phyloP scores from a whole-genome alignment of 2,797 vertebrate species.

The Taeniopygia guttata region DNA sequence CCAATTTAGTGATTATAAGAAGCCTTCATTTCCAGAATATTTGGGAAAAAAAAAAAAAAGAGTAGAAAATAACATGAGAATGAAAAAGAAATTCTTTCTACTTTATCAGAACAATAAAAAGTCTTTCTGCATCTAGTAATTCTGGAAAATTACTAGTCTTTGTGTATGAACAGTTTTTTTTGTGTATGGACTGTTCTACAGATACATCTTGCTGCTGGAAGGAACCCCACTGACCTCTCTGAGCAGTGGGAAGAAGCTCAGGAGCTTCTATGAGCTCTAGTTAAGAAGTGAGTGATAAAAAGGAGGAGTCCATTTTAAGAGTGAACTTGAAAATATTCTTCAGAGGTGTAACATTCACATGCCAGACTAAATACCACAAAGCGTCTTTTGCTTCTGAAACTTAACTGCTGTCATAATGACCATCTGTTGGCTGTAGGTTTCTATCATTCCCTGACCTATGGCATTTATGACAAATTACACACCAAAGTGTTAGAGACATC shows the following conservation, averaged over 20 bases:
- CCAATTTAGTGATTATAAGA: not conserved
- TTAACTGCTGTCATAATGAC: conserved; percentile 83
- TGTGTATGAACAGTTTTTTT: not conserved
- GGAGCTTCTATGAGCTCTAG: not conserved
- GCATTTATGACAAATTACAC: conserved; percentile 90
- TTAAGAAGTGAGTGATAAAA: conserved; percentile 27
- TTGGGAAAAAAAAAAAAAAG: not conserved
- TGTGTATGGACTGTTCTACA: not conserved
- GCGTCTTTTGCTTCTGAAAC: conserved; percentile 67
- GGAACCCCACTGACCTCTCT: not conserved
- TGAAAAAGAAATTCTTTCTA: not conserved
- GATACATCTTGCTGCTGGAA: not conserved
- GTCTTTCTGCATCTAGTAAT: not conserved
- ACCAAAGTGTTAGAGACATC: conserved; percentile 84
- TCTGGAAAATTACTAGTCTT: not conserved
- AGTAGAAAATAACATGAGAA: not conserved
- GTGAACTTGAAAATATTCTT: conserved; percentile 58
- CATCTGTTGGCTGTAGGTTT: conserved; percentile 83
- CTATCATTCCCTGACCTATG: conserved; percentile 82
- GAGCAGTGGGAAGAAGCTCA: not conserved
- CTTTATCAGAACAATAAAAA: not conserved
- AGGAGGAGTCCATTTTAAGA: conserved; percentile 53
- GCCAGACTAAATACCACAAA: conserved; percentile 70
- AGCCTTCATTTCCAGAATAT: not conserved
- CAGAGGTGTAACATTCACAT: conserved; percentile 66